Evolutionary conservation across 2,888 invertebrate genomes (phyloP), one percentile per base, ranked within the genome.

Genomic region (Gastrophysa polygoni): DNA sequence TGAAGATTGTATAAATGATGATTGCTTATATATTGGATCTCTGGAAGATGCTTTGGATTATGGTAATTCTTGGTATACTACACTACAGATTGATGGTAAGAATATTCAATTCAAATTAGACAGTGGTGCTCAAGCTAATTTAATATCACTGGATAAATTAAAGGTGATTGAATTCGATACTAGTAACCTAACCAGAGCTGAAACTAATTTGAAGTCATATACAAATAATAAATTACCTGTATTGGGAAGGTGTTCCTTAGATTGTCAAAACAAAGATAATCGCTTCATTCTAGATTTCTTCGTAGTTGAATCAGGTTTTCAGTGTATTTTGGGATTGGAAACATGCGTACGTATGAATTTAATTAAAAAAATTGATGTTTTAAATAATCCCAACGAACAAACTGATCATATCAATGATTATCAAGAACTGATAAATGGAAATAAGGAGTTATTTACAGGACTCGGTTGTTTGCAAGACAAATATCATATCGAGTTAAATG

Each of bases 151-250:
- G 34, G 28, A 46, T n/a, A n/a, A n/a, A n/a, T n/a, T n/a, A n/a
- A n/a, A n/a, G n/a, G n/a, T n/a, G n/a, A n/a, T n/a, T n/a, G n/a
- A n/a, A n/a, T n/a, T n/a, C n/a, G n/a, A n/a, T n/a, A n/a, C n/a
- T n/a, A n/a, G n/a, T n/a, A n/a, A n/a, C n/a, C n/a, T n/a, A n/a
- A n/a, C n/a, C n/a, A n/a, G n/a, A n/a, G n/a, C n/a, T n/a, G n/a
- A n/a, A n/a, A n/a, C n/a, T n/a, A n/a, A n/a, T n/a, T n/a, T n/a
- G n/a, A n/a, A n/a, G n/a, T n/a, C n/a, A n/a, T 29, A 59, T 44
- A 59, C 59, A 52, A 59, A 59, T 59, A 32, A 59, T 52, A 21
- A 32, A 16, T 46, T 52, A 47, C 18, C 52, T 17, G 21, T 59
- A 21, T 6, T 44, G n/a, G 52, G 47, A 4, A 59, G 20, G 16